Percentiles rank a stretch among this genome's conserved stretches.
phyloP scores from a whole-genome alignment of 2,797 vertebrate genomes.

The Cirrhinus molitorella region DNA sequence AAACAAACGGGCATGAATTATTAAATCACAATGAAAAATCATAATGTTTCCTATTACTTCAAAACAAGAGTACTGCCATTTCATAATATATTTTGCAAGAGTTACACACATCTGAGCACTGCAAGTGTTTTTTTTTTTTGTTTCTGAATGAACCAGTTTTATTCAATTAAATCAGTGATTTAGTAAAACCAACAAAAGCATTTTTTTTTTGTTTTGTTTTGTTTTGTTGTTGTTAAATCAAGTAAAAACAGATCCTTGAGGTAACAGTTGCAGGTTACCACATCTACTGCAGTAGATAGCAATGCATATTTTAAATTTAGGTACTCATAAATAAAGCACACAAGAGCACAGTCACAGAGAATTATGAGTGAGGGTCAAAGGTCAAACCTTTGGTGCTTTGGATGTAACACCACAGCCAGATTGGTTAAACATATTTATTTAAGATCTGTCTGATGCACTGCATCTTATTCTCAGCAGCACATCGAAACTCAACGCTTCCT shows the following conservation, averaged over 20 bases:
- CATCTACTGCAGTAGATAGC: not conserved
- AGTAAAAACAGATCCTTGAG: too few relatives aligned
- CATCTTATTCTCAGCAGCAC: not conserved
- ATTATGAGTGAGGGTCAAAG: not conserved
- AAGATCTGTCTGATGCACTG: not conserved
- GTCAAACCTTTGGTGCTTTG: not conserved
- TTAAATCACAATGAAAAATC: not conserved
- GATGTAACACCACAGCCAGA: not conserved
- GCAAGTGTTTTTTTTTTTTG: not conserved
- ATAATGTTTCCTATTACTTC: too few relatives aligned
- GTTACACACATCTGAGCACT: not conserved
- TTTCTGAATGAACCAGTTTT: not conserved
- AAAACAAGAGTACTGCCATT: not conserved
- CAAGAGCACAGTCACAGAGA: not conserved
- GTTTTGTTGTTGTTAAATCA: too few relatives aligned
- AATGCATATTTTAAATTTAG: not conserved
- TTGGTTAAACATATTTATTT: not conserved
- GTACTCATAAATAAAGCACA: not conserved
- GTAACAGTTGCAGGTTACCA: not conserved
- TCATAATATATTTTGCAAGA: not conserved
- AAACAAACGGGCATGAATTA: not conserved
- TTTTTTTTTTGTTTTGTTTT: too few relatives aligned
- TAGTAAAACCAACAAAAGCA: not conserved
- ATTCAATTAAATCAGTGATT: not conserved
- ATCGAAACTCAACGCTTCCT: not conserved